These are phyloP conservation scores for Amphimallon solstitiale DNA, from an alignment of 2,888 invertebrate genomes.

Conservation along the genomic window DNA sequence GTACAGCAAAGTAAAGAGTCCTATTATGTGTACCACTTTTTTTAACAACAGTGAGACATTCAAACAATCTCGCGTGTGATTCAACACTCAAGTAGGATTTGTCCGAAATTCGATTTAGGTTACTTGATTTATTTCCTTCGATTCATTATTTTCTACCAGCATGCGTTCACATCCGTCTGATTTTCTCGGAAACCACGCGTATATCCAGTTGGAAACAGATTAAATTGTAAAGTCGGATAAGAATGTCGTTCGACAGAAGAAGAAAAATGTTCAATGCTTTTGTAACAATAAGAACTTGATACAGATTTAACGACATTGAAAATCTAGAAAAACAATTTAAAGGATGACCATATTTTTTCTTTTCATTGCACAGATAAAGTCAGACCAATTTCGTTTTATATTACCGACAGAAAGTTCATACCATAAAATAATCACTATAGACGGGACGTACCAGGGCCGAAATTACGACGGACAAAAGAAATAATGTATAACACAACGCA, in stretches of 20 bases:
- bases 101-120: conserved; percentile 2
- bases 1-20: not conserved
- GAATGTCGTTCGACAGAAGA: not conserved
- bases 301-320: not conserved
- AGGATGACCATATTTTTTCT: no score
- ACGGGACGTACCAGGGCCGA: no score
- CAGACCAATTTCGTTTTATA: no score
- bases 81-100: conserved; percentile 15
- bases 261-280: not conserved
- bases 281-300: not conserved
- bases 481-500: no score
- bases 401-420: no score
- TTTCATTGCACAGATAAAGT: no score
- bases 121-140: conserved; percentile 22
- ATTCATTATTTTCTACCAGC: conserved; percentile 8
- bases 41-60: not conserved
- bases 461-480: no score
- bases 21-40: not conserved
- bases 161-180: not conserved
- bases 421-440: no score
- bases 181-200: not conserved
- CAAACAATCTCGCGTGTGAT: not conserved
- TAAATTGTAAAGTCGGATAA: conserved; percentile 21
- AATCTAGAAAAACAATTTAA: not conserved
- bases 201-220: conserved; percentile 14